Evolutionary conservation across 2,888 invertebrate species (phyloP).

Genomic region (Idaea dimidiata): DNA sequence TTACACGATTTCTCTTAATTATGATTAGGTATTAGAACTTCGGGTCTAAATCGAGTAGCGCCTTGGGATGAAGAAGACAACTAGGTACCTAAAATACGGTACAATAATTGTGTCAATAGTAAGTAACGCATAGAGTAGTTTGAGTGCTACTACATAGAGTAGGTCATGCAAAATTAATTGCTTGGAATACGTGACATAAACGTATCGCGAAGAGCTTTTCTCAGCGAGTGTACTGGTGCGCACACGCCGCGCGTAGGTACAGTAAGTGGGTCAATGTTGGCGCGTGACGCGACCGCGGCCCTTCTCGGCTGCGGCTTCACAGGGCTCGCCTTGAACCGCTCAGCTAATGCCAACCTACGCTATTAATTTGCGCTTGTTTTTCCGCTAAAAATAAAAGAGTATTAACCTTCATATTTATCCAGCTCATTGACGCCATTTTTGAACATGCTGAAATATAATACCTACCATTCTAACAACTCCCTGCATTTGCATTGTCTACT

Average conservation of each 20-base stretch:
- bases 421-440: background rate
- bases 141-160: too few species aligned
- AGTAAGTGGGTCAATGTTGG: conserved; percentile 77
- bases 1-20: too few species aligned
- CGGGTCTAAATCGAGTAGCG: too few species aligned
- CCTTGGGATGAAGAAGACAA: too few species aligned
- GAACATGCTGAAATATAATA: background rate
- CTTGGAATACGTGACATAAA: conserved; percentile 54
- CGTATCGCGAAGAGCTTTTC: conserved; percentile 55
- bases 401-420: background rate
- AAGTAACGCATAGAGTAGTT: too few species aligned
- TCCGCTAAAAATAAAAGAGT: conserved; percentile 58
- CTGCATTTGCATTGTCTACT: too few species aligned
- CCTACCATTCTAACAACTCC: background rate
- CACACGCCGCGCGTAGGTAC: conserved; percentile 58
- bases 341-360: conserved; percentile 55
- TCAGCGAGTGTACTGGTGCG: conserved; percentile 65
- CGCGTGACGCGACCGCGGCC: conserved; percentile 76
- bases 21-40: too few species aligned
- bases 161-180: conserved; percentile 7
- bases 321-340: conserved; percentile 78
- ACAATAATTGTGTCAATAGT: too few species aligned
- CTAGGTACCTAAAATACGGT: too few species aligned
- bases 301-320: conserved; percentile 59
- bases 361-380: conserved; percentile 69